Evolutionary conservation across 2,113 vertebrate genomes (phyloP), one percentile per base, ranked within the genome.

Genomic region (Geococcyx californianus): DNA sequence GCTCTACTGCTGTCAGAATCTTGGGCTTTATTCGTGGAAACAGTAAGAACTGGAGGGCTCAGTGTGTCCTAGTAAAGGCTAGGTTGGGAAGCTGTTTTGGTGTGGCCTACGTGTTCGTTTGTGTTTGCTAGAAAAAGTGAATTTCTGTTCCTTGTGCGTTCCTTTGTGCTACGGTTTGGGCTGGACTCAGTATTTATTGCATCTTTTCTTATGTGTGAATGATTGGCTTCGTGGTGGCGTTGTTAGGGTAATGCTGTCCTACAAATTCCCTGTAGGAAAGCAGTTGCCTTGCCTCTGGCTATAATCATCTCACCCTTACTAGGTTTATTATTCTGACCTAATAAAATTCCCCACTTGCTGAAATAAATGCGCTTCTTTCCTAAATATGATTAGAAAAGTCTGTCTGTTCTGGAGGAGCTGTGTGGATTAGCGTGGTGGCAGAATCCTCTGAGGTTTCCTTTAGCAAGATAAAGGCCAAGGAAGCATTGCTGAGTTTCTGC

Each of bases 251-350:
- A 36, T 75, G n/a, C 20, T 88, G 67, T 16, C 33, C 36, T 75
- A 10, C 13, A 13, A n/a, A 88, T 47, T 88, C 83, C 76, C 68
- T 25, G 14, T 36, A 52, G 89, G 62, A 81, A 47, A 81, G 85
- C 88, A 74, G n/a, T 89, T 94, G 44, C 49, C 45, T 91, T 94
- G 82, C 90, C 78, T 86, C 83, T 42, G 38, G 86, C 93, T 79
- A 34, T 90, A 90, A 93, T 93, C 60, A 92, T 92, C 73, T 77
- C 78, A 60, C 90, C 1, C 1, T 93, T 75, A 75, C 44, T 84
- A 34, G 68, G 68, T 96, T 94, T 89, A 90, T 90, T 96, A 90
- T 94, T 88, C 68, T 94, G 79, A 77, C 60, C 85, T 96, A 92
- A 95, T 92, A 96, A 86, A 77, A 94, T 80, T 88, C 56, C n/a